A percentile compares a stretch with the other conserved stretches of the same genome.
Conservation (phyloP, 2,888 invertebrate genomes). For the Drosophila paramelanica region DNA sequence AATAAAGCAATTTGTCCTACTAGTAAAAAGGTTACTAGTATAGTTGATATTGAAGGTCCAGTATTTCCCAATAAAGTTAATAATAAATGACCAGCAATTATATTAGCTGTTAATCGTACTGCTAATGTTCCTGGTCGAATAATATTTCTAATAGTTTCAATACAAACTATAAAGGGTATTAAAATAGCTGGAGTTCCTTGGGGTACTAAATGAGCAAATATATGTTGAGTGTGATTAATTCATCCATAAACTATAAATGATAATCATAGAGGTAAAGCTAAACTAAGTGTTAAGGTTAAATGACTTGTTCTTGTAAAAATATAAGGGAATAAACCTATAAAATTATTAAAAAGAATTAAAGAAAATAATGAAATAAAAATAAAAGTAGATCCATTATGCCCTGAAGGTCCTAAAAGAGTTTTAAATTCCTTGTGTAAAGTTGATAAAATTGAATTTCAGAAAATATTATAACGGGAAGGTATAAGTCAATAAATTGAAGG, state of each 20-base stretch:
- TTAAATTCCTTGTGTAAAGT: conserved; percentile 62
- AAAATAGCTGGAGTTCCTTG: no score
- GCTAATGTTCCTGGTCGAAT: no score
- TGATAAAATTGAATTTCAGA: conserved; percentile 85
- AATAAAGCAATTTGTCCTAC: no score
- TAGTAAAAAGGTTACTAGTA: no score
- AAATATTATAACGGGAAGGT: conserved; percentile 86
- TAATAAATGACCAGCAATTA: no score
- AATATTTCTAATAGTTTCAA: no score
- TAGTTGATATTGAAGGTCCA: no score
- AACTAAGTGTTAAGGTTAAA: conserved; percentile 85
- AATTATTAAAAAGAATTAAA: conserved; percentile 89
- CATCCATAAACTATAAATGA: conserved; percentile 89
- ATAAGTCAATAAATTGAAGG: conserved; percentile 88
- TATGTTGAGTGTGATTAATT: conserved; percentile 87
- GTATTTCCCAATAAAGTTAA: no score
- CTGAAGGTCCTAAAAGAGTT: conserved; percentile 85
- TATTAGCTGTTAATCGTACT: no score
- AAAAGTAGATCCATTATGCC: conserved; percentile 86
- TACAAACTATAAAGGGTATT: no score
- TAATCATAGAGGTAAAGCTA: conserved; percentile 87
- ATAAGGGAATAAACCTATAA: conserved; percentile 89
- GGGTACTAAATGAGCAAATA: conserved; percentile 87
- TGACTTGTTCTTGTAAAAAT: conserved; percentile 90
- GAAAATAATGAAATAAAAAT: conserved; percentile 85